Evolutionary conservation across 2,113 vertebrate species (phyloP), one percentile per base, ranked within the genome.

Genomic region (Carlito syrichta): DNA sequence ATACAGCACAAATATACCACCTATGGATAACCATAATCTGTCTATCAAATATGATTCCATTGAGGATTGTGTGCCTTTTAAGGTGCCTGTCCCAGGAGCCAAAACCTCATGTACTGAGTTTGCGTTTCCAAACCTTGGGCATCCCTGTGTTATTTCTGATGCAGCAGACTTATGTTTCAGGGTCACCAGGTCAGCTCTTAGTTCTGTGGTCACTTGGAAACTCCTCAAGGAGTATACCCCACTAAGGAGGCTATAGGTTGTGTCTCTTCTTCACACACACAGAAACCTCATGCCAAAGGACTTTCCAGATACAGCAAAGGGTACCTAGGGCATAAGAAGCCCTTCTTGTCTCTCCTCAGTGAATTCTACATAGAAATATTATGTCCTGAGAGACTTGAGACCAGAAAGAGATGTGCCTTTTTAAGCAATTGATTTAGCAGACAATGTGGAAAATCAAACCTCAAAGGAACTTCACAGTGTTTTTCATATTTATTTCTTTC

Each of bases 401-500:
- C 12, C 13, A 56, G 19, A 81, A 79, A 91, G 45, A 56, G 4
- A 52, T 50, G 43, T 19, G 22, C 3, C 62, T 93, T 93, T 96
- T 68, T 30, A 77, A 78, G 30, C 43, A 54, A 71, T 84, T 30
- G 48, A 8, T 60, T 56, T 62, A 50, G 84, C 16, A 66, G 38
- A 45, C 9, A 73, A 2, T 90, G 8, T 23, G 74, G 35, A 86
- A 91, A 95, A 91, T 35, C 68, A 88, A 69, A 23, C 43, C 43
- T 93, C 43, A 77, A 56, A 56, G 58, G 56, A 13, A 2, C 8
- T 85, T 58, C 60, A 23, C 58, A 13, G 0, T 79, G 43, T 91
- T 96, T 68, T 74, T 73, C 87, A 74, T 73, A 73, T 63, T 88
- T 84, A 90, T 93, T 86, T 76, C 35, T 58, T 43, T 96, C 43